Base-by-base conservation (phyloP, 2,113 vertebrate genomes). In the Semnornis frantzii region DNA sequence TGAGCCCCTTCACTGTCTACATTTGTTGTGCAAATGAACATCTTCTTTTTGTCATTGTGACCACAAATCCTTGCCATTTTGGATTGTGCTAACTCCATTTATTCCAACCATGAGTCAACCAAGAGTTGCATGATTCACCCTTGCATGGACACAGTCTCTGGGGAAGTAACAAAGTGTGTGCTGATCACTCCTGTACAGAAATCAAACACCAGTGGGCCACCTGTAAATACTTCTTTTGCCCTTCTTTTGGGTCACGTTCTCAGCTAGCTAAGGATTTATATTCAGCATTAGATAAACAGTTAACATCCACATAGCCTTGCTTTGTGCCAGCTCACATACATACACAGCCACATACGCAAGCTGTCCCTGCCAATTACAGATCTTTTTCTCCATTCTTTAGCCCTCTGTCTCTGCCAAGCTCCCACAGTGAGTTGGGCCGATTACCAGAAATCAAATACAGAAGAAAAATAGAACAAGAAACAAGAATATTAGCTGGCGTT, bases 331-430 rank as follows among this genome's bases (percentile, higher is more conserved):
- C 93, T 96, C 90, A 87, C 70, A 95, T 75, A 83, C 34, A 4
- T 73, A 82, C 59, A 46, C 70, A 96, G 86, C 68, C 70, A 91
- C 80, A 92, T 64, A 84, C 66, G 73, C 91, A 95, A 96, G 91
- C 89, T 93, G 86, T 94, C 92, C 87, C 85, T 82, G 59, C 79
- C 84, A 96, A 78, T 90, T 95, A 95, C 95, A 96, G 93, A 90
- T 84, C 75, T 94, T 89, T 66, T 39, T 69, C 94, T 94, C 84
- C 2, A 2, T 76, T 96, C 89, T 80, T 89, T 50, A 90, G 85
- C 69, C 81, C 42, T 66, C 58, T 87, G 44, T 75, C 69, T 82
- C 75, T 93, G 93, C 95, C 95, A 96, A 62, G 85, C 85, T 96
- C 52, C 87, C 92, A 85, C 78, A 86, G 87, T 74, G 81, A 93